Conservation (phyloP, 2,113 vertebrate species). For the Prochilodus magdalenae region DNA sequence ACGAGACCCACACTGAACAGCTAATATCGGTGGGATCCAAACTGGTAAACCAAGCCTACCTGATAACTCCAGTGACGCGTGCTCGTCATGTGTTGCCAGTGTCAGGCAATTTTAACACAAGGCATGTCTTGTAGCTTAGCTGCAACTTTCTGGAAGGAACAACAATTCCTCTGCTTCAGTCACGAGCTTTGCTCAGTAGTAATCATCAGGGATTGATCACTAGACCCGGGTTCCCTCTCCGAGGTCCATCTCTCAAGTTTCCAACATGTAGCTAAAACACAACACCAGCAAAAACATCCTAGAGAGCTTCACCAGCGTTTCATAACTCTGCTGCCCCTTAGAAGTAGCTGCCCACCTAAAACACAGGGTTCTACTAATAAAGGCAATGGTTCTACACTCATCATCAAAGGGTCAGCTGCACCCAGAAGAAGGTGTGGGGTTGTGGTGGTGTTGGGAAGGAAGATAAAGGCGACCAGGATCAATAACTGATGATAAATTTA, state of each 20-base stretch:
- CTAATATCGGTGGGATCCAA: neutral
- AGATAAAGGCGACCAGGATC: too few relatives aligned
- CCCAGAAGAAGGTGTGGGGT: too few relatives aligned
- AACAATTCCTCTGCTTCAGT: neutral
- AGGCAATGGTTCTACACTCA: too few relatives aligned
- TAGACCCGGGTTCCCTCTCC: neutral
- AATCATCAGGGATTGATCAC: neutral
- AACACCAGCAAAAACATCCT: neutral
- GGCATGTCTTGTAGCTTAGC: neutral
- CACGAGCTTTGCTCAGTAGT: neutral
- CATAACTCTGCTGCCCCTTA: too few relatives aligned
- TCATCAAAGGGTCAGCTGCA: too few relatives aligned
- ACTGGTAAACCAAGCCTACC: neutral
- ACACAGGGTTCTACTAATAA: too few relatives aligned
- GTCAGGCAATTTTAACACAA: neutral
- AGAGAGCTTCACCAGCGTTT: neutral
- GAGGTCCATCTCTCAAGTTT: neutral
- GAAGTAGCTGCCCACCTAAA: too few relatives aligned
- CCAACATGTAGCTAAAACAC: neutral
- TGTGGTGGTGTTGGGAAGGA: too few relatives aligned
- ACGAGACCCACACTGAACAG: neutral
- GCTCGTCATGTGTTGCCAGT: neutral
- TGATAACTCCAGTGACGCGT: neutral
- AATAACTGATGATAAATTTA: too few relatives aligned
- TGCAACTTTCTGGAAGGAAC: neutral